phyloP scores from a whole-genome alignment of 1,140 invertebrate genomes.

The Phortica variegata region DNA sequence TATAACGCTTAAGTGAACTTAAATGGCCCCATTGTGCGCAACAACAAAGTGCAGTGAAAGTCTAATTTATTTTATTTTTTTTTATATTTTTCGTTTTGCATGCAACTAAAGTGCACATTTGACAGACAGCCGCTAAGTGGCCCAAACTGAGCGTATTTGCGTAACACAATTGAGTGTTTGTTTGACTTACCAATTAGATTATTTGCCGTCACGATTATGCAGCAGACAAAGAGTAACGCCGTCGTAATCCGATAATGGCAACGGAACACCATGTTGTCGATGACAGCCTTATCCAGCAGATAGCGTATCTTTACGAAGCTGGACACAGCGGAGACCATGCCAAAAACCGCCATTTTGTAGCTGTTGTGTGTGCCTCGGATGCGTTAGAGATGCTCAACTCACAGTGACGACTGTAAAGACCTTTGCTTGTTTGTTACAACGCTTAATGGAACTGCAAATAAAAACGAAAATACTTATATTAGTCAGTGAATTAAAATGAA shows the following conservation, averaged over 20 bases:
- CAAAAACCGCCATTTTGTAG: conserved; percentile 74
- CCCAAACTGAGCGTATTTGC: too few relatives aligned
- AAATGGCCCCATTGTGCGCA: too few relatives aligned
- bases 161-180: too few relatives aligned
- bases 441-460: conserved; percentile 29
- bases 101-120: too few relatives aligned
- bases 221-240: conserved; percentile 81
- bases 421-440: too few relatives aligned
- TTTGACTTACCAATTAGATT: conserved; percentile 77
- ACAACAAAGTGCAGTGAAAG: too few relatives aligned
- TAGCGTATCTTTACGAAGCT: conserved; percentile 85
- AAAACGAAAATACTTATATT: not conserved
- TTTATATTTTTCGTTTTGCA: too few relatives aligned
- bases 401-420: too few relatives aligned
- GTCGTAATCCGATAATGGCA: conserved; percentile 88
- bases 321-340: conserved; percentile 78
- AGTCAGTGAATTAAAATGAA: not conserved
- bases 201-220: conserved; percentile 85
- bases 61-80: too few relatives aligned
- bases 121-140: too few relatives aligned
- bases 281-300: conserved; percentile 80
- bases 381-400: conserved; percentile 16
- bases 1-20: too few relatives aligned
- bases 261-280: conserved; percentile 87
- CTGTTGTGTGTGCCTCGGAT: conserved; percentile 1